A percentile compares a stretch with the other conserved stretches of the same genome.
Conservation (phyloP, 2,113 vertebrate genomes). For the Notarius quadriscutis region DNA sequence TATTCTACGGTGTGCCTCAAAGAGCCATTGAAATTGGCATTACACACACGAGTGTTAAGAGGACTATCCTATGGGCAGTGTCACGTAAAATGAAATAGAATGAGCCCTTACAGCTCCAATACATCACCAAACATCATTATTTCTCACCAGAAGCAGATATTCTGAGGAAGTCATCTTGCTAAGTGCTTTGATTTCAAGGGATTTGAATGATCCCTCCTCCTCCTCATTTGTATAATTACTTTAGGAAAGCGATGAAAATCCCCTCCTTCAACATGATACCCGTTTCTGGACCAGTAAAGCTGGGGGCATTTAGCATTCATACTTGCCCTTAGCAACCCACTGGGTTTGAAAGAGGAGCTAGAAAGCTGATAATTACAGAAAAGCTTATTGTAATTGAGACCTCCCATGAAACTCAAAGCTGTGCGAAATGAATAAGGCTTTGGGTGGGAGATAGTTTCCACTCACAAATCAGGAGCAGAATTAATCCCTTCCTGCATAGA, state of each 20-base stretch:
- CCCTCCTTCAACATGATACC: not conserved
- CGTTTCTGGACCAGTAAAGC: slow-evolving; percentile 6
- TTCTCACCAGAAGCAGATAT: slow-evolving; percentile 51
- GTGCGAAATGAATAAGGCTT: slow-evolving; percentile 39
- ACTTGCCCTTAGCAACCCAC: slow-evolving; percentile 41
- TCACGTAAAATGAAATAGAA: slow-evolving; percentile 59
- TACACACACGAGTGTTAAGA: slow-evolving; percentile 62
- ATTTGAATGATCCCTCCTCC: slow-evolving; percentile 35
- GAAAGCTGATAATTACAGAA: slow-evolving; percentile 40
- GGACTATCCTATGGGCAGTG: slow-evolving; percentile 70
- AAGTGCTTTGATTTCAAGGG: slow-evolving; percentile 29
- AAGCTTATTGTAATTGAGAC: slow-evolving; percentile 29
- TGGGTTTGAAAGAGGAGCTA: slow-evolving; percentile 5
- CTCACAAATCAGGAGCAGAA: slow-evolving; percentile 5
- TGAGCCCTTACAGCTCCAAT: slow-evolving; percentile 38
- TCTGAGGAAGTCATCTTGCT: slow-evolving; percentile 52
- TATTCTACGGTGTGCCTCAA: slow-evolving; percentile 59
- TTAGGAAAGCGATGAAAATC: slow-evolving; percentile 29
- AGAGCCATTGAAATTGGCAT: slow-evolving; percentile 57
- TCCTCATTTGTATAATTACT: slow-evolving; percentile 50
- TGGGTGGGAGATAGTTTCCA: slow-evolving; percentile 25
- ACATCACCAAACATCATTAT: slow-evolving; percentile 44
- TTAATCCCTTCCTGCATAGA: slow-evolving; percentile 10
- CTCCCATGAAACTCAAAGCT: slow-evolving; percentile 42
- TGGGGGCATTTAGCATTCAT: slow-evolving; percentile 14